Conservation (phyloP, 2,888 invertebrate genomes). For the Morinoia aosen region DNA sequence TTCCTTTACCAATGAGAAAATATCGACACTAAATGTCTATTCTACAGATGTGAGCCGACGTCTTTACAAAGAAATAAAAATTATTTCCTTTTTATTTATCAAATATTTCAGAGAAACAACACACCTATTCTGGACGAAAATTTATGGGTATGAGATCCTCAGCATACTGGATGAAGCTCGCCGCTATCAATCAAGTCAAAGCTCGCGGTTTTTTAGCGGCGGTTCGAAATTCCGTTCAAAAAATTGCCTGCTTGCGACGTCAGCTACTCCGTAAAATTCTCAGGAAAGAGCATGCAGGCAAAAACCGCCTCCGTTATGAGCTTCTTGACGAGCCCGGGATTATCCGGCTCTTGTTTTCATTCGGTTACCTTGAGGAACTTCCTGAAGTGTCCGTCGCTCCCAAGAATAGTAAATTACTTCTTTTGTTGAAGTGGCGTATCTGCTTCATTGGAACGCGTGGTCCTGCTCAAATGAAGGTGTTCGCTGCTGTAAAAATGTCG, state of each 20-base stretch:
- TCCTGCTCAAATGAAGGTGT: neutral
- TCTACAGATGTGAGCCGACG: no score
- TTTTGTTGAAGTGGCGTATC: neutral
- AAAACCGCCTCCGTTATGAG: slow-evolving; percentile 11
- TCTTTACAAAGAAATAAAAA: no score
- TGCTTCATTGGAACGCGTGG: neutral
- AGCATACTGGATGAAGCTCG: neutral
- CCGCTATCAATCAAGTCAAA: neutral
- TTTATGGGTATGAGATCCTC: neutral
- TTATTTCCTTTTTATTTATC: no score
- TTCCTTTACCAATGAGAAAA: no score
- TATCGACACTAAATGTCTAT: no score
- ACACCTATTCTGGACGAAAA: neutral
- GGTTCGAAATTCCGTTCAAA: neutral
- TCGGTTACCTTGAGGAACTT: slow-evolving; percentile 6
- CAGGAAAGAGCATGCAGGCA: neutral
- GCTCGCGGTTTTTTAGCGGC: neutral
- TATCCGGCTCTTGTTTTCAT: slow-evolving; percentile 2
- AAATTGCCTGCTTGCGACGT: neutral
- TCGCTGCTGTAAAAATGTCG: neutral
- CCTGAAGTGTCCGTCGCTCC: neutral
- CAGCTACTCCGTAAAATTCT: neutral
- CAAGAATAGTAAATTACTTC: neutral
- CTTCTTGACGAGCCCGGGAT: neutral
- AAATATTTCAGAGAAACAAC: no score